Evolutionary conservation across 1,140 invertebrate genomes (phyloP).

Genomic region (Centruroides vittatus): DNA sequence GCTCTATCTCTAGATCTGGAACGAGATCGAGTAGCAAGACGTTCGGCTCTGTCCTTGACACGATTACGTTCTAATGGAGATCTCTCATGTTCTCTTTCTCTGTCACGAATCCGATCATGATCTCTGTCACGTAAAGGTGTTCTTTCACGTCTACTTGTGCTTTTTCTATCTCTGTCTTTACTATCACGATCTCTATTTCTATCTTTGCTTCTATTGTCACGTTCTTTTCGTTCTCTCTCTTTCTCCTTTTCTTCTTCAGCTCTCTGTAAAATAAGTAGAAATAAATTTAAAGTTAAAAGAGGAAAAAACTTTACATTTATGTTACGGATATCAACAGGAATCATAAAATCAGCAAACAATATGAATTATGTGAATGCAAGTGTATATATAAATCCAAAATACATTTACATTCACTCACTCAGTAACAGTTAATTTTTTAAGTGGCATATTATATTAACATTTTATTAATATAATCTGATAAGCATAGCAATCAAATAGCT

Average conservation of each 20-base stretch:
- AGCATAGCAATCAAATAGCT: no score
- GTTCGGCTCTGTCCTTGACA: slow-evolving; percentile 17
- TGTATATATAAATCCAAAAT: no score
- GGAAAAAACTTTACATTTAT: background rate
- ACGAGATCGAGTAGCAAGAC: background rate
- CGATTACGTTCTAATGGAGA: slow-evolving; percentile 17
- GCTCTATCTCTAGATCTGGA: slow-evolving; percentile 18
- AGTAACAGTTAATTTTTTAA: no score
- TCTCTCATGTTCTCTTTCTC: slow-evolving; percentile 14
- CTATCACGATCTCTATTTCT: slow-evolving; percentile 17
- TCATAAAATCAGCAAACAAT: no score
- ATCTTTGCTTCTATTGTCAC: background rate
- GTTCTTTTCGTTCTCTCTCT: slow-evolving; percentile 22
- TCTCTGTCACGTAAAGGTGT: slow-evolving; percentile 21
- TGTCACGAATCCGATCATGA: slow-evolving; percentile 25
- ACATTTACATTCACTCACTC: no score
- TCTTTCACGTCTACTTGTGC: background rate
- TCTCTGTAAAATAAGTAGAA: slow-evolving; percentile 13
- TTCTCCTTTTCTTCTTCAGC: slow-evolving; percentile 27
- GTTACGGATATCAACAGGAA: background rate
- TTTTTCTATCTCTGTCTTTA: slow-evolving; percentile 22
- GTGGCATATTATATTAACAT: no score
- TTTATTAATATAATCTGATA: no score
- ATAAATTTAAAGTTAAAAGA: slow-evolving; percentile 4
- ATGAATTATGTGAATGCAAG: no score